Evolutionary conservation across 2,113 vertebrate species (phyloP).

Genomic region (Silurus asotus): DNA sequence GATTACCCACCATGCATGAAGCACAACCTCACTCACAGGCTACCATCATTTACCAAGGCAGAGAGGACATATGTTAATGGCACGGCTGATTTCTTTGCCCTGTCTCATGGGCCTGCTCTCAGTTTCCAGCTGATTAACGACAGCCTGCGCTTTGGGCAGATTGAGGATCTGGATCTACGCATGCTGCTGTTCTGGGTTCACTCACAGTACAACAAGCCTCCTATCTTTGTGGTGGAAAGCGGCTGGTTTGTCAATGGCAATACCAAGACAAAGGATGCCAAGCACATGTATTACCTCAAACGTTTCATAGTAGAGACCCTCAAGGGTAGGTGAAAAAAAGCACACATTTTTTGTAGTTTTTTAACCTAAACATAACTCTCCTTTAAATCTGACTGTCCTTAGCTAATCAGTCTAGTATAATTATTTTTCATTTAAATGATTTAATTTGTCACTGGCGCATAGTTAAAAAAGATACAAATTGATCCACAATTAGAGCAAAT

Average conservation of each 20-base stretch:
- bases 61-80: slow-evolving; percentile 81
- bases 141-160: slow-evolving; percentile 86
- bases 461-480: not conserved
- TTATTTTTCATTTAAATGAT: not conserved
- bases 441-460: not conserved
- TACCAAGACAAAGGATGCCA: slow-evolving; percentile 88
- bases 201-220: slow-evolving; percentile 85
- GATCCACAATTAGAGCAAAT: not conserved
- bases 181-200: slow-evolving; percentile 92
- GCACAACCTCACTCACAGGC: slow-evolving; percentile 76
- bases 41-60: slow-evolving; percentile 81
- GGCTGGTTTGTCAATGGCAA: slow-evolving; percentile 91
- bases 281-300: slow-evolving; percentile 94
- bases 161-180: slow-evolving; percentile 87
- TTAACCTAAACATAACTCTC: not conserved
- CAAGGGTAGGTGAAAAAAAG: slow-evolving; percentile 78
- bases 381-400: not conserved
- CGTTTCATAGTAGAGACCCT: slow-evolving; percentile 90
- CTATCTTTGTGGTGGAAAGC: slow-evolving; percentile 94
- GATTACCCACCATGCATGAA: slow-evolving; percentile 93
- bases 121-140: slow-evolving; percentile 92
- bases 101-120: slow-evolving; percentile 89
- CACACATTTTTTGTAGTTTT: not conserved
- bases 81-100: slow-evolving; percentile 94
- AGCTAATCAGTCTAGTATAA: not conserved